phyloP scores from a whole-genome alignment of 2,888 invertebrate species.

The Oxycera nigricornis region DNA sequence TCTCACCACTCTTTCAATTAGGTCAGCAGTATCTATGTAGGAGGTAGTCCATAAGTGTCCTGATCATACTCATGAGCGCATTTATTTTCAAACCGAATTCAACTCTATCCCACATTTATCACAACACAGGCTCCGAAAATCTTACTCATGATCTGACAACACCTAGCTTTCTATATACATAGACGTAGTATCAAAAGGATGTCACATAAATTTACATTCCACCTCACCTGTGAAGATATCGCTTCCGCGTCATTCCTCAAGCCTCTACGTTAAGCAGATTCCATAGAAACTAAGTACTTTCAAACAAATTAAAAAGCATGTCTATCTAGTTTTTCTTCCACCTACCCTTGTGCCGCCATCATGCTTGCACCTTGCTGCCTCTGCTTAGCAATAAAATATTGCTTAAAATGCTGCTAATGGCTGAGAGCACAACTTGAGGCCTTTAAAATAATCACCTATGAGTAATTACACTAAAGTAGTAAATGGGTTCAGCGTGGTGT shows the following conservation, averaged over 20 bases:
- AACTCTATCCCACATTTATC: too few relatives aligned
- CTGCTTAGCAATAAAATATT: conserved; percentile 37
- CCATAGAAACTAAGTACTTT: background rate
- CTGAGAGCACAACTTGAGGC: conserved; percentile 6
- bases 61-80: too few relatives aligned
- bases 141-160: too few relatives aligned
- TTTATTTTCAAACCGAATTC: too few relatives aligned
- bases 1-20: too few relatives aligned
- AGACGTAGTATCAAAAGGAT: too few relatives aligned
- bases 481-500: conserved; percentile 29
- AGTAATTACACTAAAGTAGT: conserved; percentile 29
- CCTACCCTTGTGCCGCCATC: background rate
- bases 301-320: background rate
- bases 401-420: conserved; percentile 34
- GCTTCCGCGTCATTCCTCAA: background rate
- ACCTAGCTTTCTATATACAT: too few relatives aligned
- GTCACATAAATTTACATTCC: too few relatives aligned
- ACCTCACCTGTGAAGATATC: too few relatives aligned
- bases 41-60: too few relatives aligned
- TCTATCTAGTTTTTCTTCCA: background rate
- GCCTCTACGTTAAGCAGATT: background rate
- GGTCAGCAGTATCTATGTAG: too few relatives aligned
- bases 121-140: too few relatives aligned
- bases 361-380: background rate
- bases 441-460: conserved; percentile 37